These are phyloP conservation scores for Wiebesia pumilae DNA, from an alignment of 1,140 invertebrate genomes.

Conservation along the genomic window DNA sequence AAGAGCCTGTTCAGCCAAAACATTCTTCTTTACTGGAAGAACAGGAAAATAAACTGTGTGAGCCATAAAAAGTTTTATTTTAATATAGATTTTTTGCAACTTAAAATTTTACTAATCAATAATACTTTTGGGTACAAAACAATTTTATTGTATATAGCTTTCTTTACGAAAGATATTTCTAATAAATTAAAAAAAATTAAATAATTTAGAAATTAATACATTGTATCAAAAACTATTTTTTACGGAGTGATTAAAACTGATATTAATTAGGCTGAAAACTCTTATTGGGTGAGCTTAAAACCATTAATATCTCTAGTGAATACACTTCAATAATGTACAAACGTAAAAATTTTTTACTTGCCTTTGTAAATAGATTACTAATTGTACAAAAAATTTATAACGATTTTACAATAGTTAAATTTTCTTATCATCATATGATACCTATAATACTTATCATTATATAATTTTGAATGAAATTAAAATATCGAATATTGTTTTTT, in stretches of 20 bases:
- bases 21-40: conserved; percentile 69
- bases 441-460: no score
- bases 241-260: neutral
- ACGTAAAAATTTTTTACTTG: conserved; percentile 17
- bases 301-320: neutral
- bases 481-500: neutral
- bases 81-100: neutral
- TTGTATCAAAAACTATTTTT: neutral
- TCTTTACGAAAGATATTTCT: neutral
- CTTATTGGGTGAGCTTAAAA: neutral
- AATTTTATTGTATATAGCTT: neutral
- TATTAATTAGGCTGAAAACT: neutral
- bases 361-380: conserved; percentile 38
- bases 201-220: neutral
- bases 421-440: neutral
- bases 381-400: conserved; percentile 21
- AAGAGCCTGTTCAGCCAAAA: conserved; percentile 73
- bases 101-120: neutral
- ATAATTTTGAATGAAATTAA: neutral
- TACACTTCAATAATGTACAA: conserved; percentile 8
- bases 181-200: neutral
- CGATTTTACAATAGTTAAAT: neutral
- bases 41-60: conserved; percentile 60
- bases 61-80: conserved; percentile 28
- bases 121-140: neutral